These are phyloP conservation scores for Pelecanoides urinatrix DNA, from an alignment of 2,113 vertebrate genomes.

Conservation along the genomic window DNA sequence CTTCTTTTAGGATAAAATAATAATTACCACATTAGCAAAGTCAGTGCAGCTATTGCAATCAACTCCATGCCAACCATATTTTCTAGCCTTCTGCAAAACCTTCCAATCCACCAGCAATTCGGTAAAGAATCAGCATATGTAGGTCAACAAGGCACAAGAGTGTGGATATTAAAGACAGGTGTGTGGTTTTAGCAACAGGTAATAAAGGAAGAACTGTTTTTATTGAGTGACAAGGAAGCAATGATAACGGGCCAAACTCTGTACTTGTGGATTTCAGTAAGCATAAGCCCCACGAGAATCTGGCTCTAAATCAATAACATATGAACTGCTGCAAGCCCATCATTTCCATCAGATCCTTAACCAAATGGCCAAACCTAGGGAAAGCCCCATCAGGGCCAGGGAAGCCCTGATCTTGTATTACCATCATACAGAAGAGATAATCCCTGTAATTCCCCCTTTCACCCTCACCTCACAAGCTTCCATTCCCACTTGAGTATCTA, in stretches of 20 bases:
- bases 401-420: background rate
- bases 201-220: background rate
- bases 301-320: background rate
- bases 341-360: background rate
- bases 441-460: background rate
- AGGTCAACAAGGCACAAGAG: background rate
- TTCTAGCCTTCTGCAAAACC: background rate
- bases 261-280: background rate
- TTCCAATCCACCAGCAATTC: background rate
- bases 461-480: background rate
- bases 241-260: background rate
- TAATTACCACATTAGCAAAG: background rate
- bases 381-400: background rate
- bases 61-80: background rate
- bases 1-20: background rate
- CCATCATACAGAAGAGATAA: background rate
- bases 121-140: background rate
- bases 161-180: background rate
- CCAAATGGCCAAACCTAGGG: background rate
- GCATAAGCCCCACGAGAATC: background rate
- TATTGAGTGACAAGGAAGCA: background rate
- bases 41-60: background rate
- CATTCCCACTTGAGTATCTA: background rate
- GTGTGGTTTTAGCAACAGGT: background rate
- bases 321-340: background rate